phyloP scores from a whole-genome alignment of 2,113 vertebrate species.

The Casuarius casuarius region DNA sequence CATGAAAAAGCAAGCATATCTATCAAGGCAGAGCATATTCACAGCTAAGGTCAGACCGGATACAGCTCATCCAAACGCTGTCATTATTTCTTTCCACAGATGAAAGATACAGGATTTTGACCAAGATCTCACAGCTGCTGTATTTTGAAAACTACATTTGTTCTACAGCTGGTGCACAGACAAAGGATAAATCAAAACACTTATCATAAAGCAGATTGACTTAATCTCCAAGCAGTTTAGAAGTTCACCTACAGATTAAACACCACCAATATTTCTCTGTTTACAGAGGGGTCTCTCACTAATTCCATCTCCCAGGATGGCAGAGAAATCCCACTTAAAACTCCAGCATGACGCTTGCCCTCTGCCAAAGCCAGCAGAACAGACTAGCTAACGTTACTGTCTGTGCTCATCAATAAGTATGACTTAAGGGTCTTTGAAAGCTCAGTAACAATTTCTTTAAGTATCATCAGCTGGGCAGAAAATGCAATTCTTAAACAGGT shows the following conservation, averaged over 20 bases:
- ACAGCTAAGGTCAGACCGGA: background rate
- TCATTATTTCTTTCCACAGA: background rate
- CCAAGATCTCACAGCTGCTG: background rate
- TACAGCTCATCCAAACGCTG: background rate
- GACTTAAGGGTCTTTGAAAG: background rate
- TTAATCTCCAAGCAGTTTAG: background rate
- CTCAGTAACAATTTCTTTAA: background rate
- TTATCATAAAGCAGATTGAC: background rate
- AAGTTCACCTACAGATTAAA: background rate
- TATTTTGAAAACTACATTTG: background rate
- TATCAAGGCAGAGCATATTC: background rate
- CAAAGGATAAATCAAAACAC: background rate
- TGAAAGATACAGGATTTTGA: background rate
- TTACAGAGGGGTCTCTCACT: slow-evolving; percentile 12
- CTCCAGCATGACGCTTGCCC: background rate
- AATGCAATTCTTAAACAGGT: background rate
- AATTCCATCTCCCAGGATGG: background rate
- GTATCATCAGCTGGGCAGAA: background rate
- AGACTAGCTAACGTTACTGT: background rate
- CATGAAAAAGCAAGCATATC: background rate
- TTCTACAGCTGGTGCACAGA: background rate
- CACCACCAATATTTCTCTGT: background rate
- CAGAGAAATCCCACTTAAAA: background rate
- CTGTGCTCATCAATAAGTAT: background rate
- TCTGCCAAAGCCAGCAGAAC: background rate